Evolutionary conservation across 1,140 invertebrate species (phyloP), one percentile per base, ranked within the genome.

Genomic region (Anoplophora glabripennis): DNA sequence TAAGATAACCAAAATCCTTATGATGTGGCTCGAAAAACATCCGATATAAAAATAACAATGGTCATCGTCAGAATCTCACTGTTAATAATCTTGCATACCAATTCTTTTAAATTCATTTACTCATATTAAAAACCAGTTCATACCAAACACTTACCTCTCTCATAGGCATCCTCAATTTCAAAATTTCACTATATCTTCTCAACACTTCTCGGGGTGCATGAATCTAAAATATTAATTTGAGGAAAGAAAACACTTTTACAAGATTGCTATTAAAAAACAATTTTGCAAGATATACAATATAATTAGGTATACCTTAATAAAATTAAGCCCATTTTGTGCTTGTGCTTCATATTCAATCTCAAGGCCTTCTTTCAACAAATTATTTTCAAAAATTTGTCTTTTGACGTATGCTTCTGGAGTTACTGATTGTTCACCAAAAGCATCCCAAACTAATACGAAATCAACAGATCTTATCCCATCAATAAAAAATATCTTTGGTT

Each of bases 101-200:
- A 46, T 11, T 17, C 12, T 4, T 14, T 21, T 15, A 52, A 54
- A n/a, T 41, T 14, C 15, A 36, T 1, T 18, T 38, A 40, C 38
- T 1, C 1, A n/a, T n/a, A n/a, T 0, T 40, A 40, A 46, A 55
- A 54, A 38, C 46, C 28, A 8, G 5, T 45, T 12, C 46, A 33
- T 9, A 17, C 7, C 17, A 51, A n/a, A 11, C 5, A 47, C 45
- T 69, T 67, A 92, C 83, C 79, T 91, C 86, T 81, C 91, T 93
- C 85, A 98, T 94, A 10, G 95, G 94, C 89, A 98, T 90, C 76
- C 94, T 85, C 28, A 98, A 81, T 75, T 95, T 96, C 65, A 97
- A 81, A 67, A 98, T 88, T 79, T 98, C 96, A 51, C 92, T 89
- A 78, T 98, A 97, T 66, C 91, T 84, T 62, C 86, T 83, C 42